Percentiles rank a stretch among this genome's conserved stretches.
These are phyloP conservation scores for Okapia johnstoni DNA, from an alignment of 2,113 vertebrate species.

Conservation along the genomic window DNA sequence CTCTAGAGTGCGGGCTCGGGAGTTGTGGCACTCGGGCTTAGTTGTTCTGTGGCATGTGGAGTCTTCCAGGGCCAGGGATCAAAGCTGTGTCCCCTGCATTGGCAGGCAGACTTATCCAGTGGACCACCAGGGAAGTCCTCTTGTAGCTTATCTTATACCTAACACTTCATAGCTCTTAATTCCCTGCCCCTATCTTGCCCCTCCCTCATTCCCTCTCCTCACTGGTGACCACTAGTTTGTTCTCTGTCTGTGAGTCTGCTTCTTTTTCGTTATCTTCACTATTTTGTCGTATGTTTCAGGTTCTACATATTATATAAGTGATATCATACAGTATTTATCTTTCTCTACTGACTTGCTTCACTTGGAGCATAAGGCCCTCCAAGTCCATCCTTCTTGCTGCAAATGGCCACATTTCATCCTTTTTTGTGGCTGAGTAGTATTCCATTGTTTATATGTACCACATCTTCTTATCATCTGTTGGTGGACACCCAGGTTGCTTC, in stretches of 20 bases:
- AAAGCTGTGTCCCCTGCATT: not conserved
- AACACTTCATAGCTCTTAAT: accelerated
- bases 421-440: too few species aligned
- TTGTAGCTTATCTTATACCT: not conserved
- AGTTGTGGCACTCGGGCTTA: not conserved
- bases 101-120: not conserved
- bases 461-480: too few species aligned
- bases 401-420: too few species aligned
- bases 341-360: not conserved
- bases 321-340: not conserved
- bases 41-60: not conserved
- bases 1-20: not conserved
- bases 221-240: not conserved
- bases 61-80: not conserved
- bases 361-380: not conserved
- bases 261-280: not conserved
- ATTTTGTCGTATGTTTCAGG: not conserved
- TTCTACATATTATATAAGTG: not conserved
- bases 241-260: not conserved
- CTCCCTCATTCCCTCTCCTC: accelerated
- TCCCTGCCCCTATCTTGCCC: not conserved
- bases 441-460: too few species aligned
- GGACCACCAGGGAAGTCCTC: not conserved
- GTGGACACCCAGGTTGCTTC: too few species aligned
- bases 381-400: not conserved